Evolutionary conservation across 2,888 invertebrate genomes (phyloP).

Genomic region (Diloba caeruleocephala): DNA sequence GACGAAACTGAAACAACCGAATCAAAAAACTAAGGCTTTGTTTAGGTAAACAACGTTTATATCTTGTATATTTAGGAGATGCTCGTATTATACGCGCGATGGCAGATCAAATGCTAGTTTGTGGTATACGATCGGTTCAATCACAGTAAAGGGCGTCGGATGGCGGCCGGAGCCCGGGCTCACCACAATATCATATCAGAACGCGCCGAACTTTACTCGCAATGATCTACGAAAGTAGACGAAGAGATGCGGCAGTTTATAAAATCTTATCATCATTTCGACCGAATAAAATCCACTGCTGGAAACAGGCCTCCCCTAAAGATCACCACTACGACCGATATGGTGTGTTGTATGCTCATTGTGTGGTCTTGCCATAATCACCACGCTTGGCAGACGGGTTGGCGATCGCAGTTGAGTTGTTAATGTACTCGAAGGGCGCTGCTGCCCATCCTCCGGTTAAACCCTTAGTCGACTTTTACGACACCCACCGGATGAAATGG

Average conservation of each 20-base stretch:
- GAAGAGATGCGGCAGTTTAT: constrained; percentile 28
- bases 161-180: constrained; percentile 48
- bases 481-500: too few relatives aligned
- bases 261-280: too few relatives aligned
- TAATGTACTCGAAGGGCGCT: too few relatives aligned
- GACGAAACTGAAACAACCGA: background rate
- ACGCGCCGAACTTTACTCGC: constrained; percentile 50
- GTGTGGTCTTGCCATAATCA: too few relatives aligned
- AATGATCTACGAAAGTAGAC: constrained; percentile 1
- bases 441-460: too few relatives aligned
- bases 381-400: too few relatives aligned
- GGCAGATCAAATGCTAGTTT: constrained; percentile 43
- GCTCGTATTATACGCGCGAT: constrained; percentile 24
- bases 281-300: too few relatives aligned
- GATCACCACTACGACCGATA: too few relatives aligned
- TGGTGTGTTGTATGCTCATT: too few relatives aligned
- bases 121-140: constrained; percentile 47
- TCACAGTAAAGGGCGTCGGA: constrained; percentile 52
- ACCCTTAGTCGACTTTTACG: too few relatives aligned
- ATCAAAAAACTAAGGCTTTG: background rate
- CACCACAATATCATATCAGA: constrained; percentile 68
- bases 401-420: too few relatives aligned
- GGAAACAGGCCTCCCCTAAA: too few relatives aligned
- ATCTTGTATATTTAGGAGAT: constrained; percentile 15
- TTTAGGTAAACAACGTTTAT: constrained; percentile 36